Percentiles rank a stretch among this genome's conserved stretches.
Evolutionary conservation across 2,113 vertebrate genomes (phyloP).

Genomic region (Glaucomys volans): DNA sequence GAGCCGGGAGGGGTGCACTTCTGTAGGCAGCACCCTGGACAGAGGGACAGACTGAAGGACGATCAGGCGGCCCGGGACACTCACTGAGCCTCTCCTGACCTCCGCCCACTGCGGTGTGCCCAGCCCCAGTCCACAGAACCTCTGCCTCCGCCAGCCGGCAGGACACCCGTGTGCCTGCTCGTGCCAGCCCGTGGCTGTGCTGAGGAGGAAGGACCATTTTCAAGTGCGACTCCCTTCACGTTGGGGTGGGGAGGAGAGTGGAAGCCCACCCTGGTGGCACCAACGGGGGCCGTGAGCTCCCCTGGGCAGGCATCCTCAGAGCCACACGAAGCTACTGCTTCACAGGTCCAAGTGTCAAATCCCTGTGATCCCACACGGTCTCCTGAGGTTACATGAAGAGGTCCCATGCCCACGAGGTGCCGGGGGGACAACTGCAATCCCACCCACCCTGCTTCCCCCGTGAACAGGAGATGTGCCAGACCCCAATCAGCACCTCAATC

Average conservation of each 20-base stretch:
- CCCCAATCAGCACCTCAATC: no score
- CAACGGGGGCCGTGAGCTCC: fast-evolving
- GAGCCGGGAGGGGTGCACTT: fast-evolving
- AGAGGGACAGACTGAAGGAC: not conserved
- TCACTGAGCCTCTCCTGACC: fast-evolving
- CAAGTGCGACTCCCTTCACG: no score
- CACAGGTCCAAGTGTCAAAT: fast-evolving
- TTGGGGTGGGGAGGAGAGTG: not conserved
- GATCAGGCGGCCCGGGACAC: not conserved
- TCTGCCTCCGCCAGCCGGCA: fast-evolving
- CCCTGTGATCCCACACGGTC: fast-evolving
- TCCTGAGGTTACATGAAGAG: not conserved
- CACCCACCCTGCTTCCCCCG: fast-evolving
- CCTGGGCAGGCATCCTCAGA: fast-evolving
- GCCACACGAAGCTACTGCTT: fast-evolving
- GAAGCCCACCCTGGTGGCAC: not conserved
- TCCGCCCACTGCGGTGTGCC: no score
- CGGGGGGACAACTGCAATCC: no score
- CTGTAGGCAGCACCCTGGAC: not conserved
- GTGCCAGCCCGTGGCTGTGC: fast-evolving
- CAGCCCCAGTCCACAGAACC: not conserved
- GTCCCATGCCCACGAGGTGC: fast-evolving
- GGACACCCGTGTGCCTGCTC: not conserved
- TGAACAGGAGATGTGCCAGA: no score
- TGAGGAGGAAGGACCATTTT: not conserved